These are phyloP conservation scores for Glossophaga mutica DNA, from an alignment of 2,797 vertebrate genomes.

Conservation along the genomic window DNA sequence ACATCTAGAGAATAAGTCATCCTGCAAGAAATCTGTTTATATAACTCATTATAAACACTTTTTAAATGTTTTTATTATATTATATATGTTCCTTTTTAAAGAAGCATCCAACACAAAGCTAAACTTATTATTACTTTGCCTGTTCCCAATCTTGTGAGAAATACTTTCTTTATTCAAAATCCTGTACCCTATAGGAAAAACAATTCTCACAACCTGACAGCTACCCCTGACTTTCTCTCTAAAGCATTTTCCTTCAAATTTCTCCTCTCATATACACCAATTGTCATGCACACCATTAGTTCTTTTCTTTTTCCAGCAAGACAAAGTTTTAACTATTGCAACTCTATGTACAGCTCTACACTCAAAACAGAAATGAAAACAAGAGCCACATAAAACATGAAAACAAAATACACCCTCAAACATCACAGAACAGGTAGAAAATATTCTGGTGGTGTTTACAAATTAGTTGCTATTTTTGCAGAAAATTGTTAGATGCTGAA, in stretches of 20 bases:
- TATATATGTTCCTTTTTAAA: slow-evolving; percentile 64
- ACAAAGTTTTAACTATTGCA: slow-evolving; percentile 78
- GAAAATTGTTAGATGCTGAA: slow-evolving; percentile 78
- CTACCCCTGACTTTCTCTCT: slow-evolving; percentile 30
- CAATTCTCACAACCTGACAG: neutral
- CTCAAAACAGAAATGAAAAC: slow-evolving; percentile 55
- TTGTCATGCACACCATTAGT: slow-evolving; percentile 65
- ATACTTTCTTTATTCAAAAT: slow-evolving; percentile 74
- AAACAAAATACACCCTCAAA: slow-evolving; percentile 53
- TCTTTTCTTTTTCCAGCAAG: slow-evolving; percentile 69
- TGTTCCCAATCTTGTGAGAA: slow-evolving; percentile 59
- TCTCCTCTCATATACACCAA: slow-evolving; percentile 49
- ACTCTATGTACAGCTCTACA: slow-evolving; percentile 78
- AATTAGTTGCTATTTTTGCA: slow-evolving; percentile 75
- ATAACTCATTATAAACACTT: slow-evolving; percentile 77
- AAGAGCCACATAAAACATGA: slow-evolving; percentile 58
- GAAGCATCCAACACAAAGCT: slow-evolving; percentile 74
- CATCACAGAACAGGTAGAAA: slow-evolving; percentile 79
- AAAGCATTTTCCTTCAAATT: slow-evolving; percentile 57
- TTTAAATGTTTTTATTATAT: slow-evolving; percentile 75
- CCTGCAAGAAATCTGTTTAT: slow-evolving; percentile 81
- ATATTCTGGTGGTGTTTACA: slow-evolving; percentile 78
- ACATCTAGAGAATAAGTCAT: slow-evolving; percentile 79
- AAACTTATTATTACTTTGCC: slow-evolving; percentile 72
- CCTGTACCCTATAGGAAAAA: neutral